These are phyloP conservation scores for Macrosiphum euphorbiae DNA, from an alignment of 2,888 invertebrate genomes.

Conservation along the genomic window DNA sequence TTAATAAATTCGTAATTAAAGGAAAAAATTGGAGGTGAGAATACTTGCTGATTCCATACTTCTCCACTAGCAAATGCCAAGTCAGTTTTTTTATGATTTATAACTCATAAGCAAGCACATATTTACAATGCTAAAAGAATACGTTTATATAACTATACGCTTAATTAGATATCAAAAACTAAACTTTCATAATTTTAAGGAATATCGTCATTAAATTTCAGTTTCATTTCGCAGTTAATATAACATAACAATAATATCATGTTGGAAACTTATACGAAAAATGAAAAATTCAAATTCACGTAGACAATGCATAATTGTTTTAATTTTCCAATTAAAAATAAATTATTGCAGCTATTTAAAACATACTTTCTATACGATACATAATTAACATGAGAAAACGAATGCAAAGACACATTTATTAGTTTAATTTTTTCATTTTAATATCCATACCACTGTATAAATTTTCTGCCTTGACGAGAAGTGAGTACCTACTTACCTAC, in stretches of 20 bases:
- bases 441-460: not conserved
- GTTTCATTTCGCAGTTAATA: not conserved
- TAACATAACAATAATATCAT: not conserved
- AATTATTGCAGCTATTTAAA: not conserved
- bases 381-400: slow-evolving; percentile 34
- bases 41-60: not conserved
- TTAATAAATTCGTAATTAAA: too few species aligned
- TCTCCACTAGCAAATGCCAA: not conserved
- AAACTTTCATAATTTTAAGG: not conserved
- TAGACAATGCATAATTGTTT: slow-evolving; percentile 17
- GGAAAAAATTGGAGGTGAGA: too few species aligned
- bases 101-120: not conserved
- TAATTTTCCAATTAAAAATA: slow-evolving; percentile 27
- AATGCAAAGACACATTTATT: slow-evolving; percentile 36
- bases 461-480: not conserved
- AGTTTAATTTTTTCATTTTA: not conserved
- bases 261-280: not conserved
- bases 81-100: not conserved
- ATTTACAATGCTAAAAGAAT: not conserved
- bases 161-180: not conserved
- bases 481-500: not conserved
- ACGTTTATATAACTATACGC: not conserved
- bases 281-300: not conserved
- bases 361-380: not conserved
- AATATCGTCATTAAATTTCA: not conserved